Percentiles rank a stretch among this genome's conserved stretches.
Conservation (phyloP, 2,113 vertebrate genomes). For the Microcebus jonahi region DNA sequence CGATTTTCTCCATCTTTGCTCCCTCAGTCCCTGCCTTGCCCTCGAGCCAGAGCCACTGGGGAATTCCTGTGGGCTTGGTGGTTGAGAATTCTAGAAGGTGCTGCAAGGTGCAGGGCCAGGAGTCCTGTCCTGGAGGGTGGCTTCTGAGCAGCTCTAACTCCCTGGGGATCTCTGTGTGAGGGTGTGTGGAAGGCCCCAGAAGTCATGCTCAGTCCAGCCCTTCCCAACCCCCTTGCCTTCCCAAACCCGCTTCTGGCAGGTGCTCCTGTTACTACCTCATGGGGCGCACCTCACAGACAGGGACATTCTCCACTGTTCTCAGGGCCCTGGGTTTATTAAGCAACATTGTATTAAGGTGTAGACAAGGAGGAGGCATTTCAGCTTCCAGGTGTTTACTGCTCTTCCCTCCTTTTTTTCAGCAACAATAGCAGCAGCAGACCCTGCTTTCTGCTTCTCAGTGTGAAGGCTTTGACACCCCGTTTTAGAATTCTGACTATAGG, state of each 20-base stretch:
- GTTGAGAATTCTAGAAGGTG: neutral
- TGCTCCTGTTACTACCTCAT: fast-evolving
- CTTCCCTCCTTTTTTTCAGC: neutral
- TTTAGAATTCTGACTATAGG: neutral
- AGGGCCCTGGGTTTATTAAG: neutral
- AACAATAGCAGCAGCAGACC: fast-evolving
- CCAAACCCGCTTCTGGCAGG: fast-evolving
- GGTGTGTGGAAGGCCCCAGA: neutral
- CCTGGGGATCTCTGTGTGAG: no score
- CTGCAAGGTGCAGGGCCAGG: neutral
- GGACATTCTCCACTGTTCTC: neutral
- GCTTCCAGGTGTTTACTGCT: neutral
- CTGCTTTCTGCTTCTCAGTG: neutral
- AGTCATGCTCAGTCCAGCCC: neutral
- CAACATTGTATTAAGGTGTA: neutral
- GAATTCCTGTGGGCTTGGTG: neutral
- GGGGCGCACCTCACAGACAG: neutral
- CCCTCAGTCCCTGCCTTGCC: neutral
- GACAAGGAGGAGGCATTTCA: neutral
- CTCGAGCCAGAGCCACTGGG: no score
- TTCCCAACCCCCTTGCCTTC: neutral
- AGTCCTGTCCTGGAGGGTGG: no score
- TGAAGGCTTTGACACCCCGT: neutral
- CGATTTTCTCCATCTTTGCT: neutral
- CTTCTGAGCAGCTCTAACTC: neutral